A percentile compares a stretch with the other conserved stretches of the same genome.
phyloP scores from a whole-genome alignment of 2,797 vertebrate species.

The Lutjanus argentimaculatus region DNA sequence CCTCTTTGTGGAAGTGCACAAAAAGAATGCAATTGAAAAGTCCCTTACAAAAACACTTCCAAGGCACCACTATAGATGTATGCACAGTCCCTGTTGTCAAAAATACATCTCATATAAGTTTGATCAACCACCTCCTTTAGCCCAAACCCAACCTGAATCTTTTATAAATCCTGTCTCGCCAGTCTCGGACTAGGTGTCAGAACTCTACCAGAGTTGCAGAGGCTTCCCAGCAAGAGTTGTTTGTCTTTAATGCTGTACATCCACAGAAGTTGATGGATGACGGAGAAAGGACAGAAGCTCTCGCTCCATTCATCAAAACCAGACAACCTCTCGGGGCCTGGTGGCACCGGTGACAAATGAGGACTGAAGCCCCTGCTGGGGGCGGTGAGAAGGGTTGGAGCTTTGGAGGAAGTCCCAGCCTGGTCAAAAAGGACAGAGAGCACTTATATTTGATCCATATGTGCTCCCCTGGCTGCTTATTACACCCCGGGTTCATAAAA shows the following conservation, averaged over 20 bases:
- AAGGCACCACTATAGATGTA: not conserved
- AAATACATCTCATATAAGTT: not conserved
- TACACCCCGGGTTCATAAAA: constrained; percentile 69
- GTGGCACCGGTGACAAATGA: constrained; percentile 79
- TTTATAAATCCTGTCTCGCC: constrained; percentile 3
- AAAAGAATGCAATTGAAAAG: not conserved
- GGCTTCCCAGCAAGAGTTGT: constrained; percentile 39
- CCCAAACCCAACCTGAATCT: constrained; percentile 15
- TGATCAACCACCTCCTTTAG: not conserved
- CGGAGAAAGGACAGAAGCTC: constrained; percentile 64
- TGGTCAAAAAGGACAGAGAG: constrained; percentile 49
- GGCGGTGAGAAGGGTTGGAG: constrained; percentile 36
- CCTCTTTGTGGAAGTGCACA: not conserved
- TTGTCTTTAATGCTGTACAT: constrained; percentile 61
- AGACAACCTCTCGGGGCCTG: constrained; percentile 68
- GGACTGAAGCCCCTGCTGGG: constrained; percentile 48
- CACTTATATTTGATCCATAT: constrained; percentile 58
- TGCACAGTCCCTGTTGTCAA: not conserved
- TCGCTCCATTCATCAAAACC: constrained; percentile 75
- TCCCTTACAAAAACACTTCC: not conserved
- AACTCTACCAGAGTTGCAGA: constrained; percentile 10
- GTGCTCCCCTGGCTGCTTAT: constrained; percentile 47
- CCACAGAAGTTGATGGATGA: constrained; percentile 74
- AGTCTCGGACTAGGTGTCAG: constrained; percentile 21
- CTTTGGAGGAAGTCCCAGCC: constrained; percentile 55